Conservation (phyloP, 1,140 invertebrate genomes). For the Drosophila hydei region DNA sequence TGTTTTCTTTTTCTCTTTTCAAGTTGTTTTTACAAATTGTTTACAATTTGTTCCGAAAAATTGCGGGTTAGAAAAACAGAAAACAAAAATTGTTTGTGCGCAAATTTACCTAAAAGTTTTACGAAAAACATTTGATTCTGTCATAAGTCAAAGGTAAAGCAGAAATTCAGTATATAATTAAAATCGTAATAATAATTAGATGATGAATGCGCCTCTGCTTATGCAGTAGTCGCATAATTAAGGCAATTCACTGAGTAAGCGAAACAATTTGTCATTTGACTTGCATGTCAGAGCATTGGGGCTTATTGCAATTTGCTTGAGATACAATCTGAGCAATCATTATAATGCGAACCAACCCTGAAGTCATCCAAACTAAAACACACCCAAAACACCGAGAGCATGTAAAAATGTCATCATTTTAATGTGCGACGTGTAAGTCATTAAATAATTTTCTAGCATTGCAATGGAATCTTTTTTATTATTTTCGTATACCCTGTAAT, state of each 20-base stretch:
- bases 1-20: slow-evolving; percentile 9
- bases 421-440: slow-evolving; percentile 30
- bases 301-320: slow-evolving; percentile 42
- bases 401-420: slow-evolving; percentile 29
- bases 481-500: neutral
- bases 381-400: slow-evolving; percentile 22
- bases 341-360: slow-evolving; percentile 39
- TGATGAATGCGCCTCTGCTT: neutral
- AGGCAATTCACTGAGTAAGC: slow-evolving; percentile 43
- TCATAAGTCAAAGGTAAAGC: too few species aligned
- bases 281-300: slow-evolving; percentile 34
- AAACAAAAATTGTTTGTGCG: neutral
- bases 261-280: slow-evolving; percentile 10
- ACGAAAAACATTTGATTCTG: neutral
- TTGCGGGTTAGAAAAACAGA: neutral
- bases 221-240: slow-evolving; percentile 38
- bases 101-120: neutral
- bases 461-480: slow-evolving; percentile 9
- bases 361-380: slow-evolving; percentile 11
- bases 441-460: slow-evolving; percentile 37
- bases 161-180: too few species aligned
- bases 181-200: slow-evolving; percentile 47
- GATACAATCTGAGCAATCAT: slow-evolving; percentile 40
- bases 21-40: slow-evolving; percentile 24
- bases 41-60: slow-evolving; percentile 29